Evolutionary conservation across 1,140 invertebrate genomes (phyloP).

Genomic region (Drosophila pectinifera): DNA sequence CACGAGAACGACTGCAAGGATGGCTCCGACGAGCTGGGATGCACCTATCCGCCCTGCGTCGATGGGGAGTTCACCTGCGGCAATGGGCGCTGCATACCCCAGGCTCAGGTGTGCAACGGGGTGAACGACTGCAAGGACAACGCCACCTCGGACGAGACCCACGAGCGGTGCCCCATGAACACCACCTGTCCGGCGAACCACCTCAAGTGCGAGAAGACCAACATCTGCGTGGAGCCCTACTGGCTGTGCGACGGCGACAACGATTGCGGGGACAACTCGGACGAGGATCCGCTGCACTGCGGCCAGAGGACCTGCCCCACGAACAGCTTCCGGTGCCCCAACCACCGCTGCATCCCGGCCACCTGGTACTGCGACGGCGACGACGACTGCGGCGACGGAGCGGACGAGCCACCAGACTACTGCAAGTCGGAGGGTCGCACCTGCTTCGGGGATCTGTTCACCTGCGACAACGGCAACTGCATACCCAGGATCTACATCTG

Average conservation of each 20-base stretch:
- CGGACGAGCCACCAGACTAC: constrained; percentile 95
- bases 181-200: constrained; percentile 94
- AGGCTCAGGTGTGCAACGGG: constrained; percentile 95
- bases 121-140: constrained; percentile 98
- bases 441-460: constrained; percentile 97
- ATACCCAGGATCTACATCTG: constrained; percentile 98
- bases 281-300: constrained; percentile 96
- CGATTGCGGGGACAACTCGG: constrained; percentile 98
- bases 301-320: constrained; percentile 94
- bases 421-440: constrained; percentile 97
- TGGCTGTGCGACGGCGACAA: constrained; percentile 98
- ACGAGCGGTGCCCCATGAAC: constrained; percentile 93
- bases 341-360: constrained; percentile 94
- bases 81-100: constrained; percentile 95
- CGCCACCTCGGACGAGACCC: constrained; percentile 95
- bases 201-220: constrained; percentile 96
- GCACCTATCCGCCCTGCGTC: constrained; percentile 94
- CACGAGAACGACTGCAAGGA: constrained; percentile 98
- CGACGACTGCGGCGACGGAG: constrained; percentile 94
- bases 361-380: constrained; percentile 96
- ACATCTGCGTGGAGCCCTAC: constrained; percentile 97
- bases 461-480: constrained; percentile 98
- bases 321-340: constrained; percentile 95
- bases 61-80: constrained; percentile 97
- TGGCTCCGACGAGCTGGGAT: constrained; percentile 96